A percentile compares a stretch with the other conserved stretches of the same genome.
phyloP scores from a whole-genome alignment of 2,113 vertebrate genomes.

The Cichladusa arquata region DNA sequence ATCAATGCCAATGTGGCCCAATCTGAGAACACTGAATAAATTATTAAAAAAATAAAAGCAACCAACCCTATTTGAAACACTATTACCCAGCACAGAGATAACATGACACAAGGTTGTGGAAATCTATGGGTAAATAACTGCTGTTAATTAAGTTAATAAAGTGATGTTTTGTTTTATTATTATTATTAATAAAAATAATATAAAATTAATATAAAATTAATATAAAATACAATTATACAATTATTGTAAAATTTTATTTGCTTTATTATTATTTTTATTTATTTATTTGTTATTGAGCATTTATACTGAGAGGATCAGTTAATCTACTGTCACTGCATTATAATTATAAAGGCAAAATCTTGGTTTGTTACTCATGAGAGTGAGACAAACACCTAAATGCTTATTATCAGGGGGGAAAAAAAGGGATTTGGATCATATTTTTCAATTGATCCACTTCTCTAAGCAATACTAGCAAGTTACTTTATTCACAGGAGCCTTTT shows the following conservation, averaged over 20 bases:
- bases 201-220: too few species aligned
- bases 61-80: background rate
- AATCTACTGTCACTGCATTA: background rate
- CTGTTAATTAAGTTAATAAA: too few species aligned
- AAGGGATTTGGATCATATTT: accelerated
- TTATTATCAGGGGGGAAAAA: accelerated
- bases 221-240: too few species aligned
- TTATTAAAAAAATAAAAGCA: background rate
- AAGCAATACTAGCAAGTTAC: background rate
- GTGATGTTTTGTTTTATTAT: too few species aligned
- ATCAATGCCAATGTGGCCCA: background rate
- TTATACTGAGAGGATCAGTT: background rate
- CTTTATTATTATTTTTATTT: background rate
- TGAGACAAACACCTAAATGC: background rate
- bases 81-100: background rate
- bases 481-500: background rate
- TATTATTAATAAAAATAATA: too few species aligned
- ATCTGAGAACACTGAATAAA: background rate
- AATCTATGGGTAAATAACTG: background rate
- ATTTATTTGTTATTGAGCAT: background rate
- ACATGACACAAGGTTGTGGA: background rate
- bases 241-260: background rate
- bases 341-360: background rate
- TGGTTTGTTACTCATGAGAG: background rate
- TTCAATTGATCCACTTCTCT: background rate